Evolutionary conservation across 2,888 invertebrate species (phyloP).

Genomic region (Camptogramma bilineatum): DNA sequence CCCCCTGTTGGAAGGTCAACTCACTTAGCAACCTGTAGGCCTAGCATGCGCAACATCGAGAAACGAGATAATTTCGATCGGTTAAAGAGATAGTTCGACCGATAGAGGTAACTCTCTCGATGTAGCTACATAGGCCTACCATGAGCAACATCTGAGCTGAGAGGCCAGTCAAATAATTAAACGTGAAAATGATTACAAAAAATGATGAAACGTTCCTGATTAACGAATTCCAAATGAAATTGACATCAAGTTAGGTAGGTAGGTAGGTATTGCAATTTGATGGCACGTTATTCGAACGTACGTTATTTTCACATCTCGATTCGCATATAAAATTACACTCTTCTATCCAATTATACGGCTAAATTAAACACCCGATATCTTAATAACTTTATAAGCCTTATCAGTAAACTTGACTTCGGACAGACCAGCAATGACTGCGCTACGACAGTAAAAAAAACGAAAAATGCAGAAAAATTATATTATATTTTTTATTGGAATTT

Average conservation of each 20-base stretch:
- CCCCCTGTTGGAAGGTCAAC: too few relatives aligned
- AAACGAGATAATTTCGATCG: too few relatives aligned
- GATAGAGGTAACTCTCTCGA: too few relatives aligned
- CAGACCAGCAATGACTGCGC: slow-evolving; percentile 7
- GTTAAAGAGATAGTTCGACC: too few relatives aligned
- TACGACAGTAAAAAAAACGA: slow-evolving; percentile 5
- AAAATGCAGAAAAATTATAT: slow-evolving; percentile 16
- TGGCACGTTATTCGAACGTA: neutral
- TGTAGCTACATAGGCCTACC: too few relatives aligned
- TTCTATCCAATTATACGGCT: slow-evolving; percentile 29
- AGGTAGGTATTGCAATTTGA: neutral
- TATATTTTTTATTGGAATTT: slow-evolving; percentile 14
- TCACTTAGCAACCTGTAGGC: too few relatives aligned
- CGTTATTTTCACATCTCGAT: neutral
- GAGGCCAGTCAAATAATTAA: too few relatives aligned
- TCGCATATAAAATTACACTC: slow-evolving; percentile 9
- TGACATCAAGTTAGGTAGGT: neutral
- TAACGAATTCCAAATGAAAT: neutral
- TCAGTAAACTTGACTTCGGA: slow-evolving; percentile 10
- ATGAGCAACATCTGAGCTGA: too few relatives aligned
- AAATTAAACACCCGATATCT: slow-evolving; percentile 22
- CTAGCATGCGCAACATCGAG: too few relatives aligned
- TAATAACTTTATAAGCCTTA: slow-evolving; percentile 22
- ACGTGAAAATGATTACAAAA: too few relatives aligned
- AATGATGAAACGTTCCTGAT: neutral